Evolutionary conservation across 2,113 vertebrate genomes (phyloP).

Genomic region (Hirundichthys speculiger): DNA sequence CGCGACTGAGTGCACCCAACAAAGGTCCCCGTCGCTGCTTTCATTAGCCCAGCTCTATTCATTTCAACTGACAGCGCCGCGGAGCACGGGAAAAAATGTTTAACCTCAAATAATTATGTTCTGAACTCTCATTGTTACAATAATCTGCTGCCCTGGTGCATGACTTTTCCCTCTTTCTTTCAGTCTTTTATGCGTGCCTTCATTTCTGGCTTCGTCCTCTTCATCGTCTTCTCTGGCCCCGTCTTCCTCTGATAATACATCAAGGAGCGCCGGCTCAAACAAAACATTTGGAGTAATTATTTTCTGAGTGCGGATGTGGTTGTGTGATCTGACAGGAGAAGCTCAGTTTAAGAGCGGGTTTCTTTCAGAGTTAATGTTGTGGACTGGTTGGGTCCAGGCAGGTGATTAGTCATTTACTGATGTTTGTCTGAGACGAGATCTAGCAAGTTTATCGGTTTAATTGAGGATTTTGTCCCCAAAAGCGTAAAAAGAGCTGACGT

Average conservation of each 20-base stretch:
- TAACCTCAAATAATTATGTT: slow-evolving; percentile 78
- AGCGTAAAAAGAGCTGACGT: too few relatives aligned
- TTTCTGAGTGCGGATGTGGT: slow-evolving; percentile 41
- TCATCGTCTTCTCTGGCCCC: slow-evolving; percentile 26
- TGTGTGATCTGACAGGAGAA: too few relatives aligned
- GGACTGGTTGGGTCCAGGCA: too few relatives aligned
- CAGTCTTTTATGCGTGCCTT: slow-evolving; percentile 39
- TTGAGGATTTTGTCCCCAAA: too few relatives aligned
- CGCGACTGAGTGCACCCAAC: slow-evolving; percentile 13
- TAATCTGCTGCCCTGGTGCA: slow-evolving; percentile 46
- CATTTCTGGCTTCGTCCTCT: slow-evolving; percentile 35
- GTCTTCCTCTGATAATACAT: slow-evolving; percentile 70
- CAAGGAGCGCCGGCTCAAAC: slow-evolving; percentile 58
- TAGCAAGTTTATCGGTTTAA: too few relatives aligned
- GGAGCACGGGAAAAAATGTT: slow-evolving; percentile 65
- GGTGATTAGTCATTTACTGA: too few relatives aligned
- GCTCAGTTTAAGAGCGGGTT: too few relatives aligned
- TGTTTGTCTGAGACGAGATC: too few relatives aligned
- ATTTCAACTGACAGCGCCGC: slow-evolving; percentile 62
- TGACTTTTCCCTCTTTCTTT: slow-evolving; percentile 33
- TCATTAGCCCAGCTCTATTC: slow-evolving; percentile 51
- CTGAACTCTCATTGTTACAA: slow-evolving; percentile 68
- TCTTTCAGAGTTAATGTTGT: too few relatives aligned
- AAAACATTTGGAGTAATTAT: slow-evolving; percentile 66
- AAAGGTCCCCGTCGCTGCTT: slow-evolving; percentile 42